A percentile compares a stretch with the other conserved stretches of the same genome.
These are phyloP conservation scores for Chaenocephalus aceratus DNA, from an alignment of 2,113 vertebrate species.

Conservation along the genomic window DNA sequence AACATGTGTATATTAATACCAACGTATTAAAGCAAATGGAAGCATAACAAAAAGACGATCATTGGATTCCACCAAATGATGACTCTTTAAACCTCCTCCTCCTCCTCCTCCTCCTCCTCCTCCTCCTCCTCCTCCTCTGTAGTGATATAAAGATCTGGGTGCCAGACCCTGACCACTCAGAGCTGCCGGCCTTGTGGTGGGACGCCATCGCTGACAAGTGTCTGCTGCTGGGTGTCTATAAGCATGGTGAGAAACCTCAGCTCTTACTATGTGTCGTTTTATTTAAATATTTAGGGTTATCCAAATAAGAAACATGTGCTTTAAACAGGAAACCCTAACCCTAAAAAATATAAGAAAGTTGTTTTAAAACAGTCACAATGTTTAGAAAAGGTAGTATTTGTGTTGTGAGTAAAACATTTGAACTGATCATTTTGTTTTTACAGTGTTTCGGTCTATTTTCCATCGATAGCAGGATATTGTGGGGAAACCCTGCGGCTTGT, in stretches of 20 bases:
- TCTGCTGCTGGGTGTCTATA: constrained; percentile 95
- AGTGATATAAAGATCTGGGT: constrained; percentile 98
- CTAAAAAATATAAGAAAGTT: no score
- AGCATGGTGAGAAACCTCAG: constrained; percentile 89
- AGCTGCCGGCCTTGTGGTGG: constrained; percentile 97
- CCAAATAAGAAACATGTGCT: not conserved
- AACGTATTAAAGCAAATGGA: not conserved
- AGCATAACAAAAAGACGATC: not conserved
- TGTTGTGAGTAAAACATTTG: no score
- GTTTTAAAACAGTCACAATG: no score
- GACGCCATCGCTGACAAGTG: constrained; percentile 94
- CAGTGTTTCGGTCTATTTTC: no score
- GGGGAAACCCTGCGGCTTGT: no score
- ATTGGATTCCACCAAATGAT: not conserved
- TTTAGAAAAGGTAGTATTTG: no score
- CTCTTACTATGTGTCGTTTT: not conserved
- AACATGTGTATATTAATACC: not conserved
- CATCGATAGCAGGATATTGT: no score
- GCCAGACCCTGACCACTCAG: constrained; percentile 95
- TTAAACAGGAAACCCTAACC: not conserved
- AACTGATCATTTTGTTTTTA: no score
- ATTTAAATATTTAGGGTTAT: not conserved
- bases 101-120: constrained; percentile 4
- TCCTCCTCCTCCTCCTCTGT: constrained; percentile 27
- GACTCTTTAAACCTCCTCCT: not conserved